Percentiles rank a stretch among this genome's conserved stretches.
phyloP scores from a whole-genome alignment of 2,888 invertebrate genomes.

The Tenthredo amoena region DNA sequence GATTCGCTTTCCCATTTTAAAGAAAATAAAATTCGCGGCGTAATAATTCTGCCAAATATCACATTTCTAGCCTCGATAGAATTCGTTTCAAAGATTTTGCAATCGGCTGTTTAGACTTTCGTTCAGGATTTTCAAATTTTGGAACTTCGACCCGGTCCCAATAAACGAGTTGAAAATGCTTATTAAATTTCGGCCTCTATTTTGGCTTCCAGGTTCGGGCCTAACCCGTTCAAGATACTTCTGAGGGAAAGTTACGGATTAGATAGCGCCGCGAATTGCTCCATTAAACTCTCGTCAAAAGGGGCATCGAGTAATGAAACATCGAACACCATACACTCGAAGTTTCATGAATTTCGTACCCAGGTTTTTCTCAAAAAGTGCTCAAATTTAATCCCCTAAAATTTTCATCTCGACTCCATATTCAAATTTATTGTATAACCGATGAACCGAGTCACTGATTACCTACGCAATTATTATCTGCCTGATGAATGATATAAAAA shows the following conservation, averaged over 20 bases:
- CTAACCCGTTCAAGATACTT: not conserved
- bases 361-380: not conserved
- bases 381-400: not conserved
- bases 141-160: too few relatives aligned
- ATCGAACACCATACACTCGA: constrained; percentile 3
- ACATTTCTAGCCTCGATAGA: too few relatives aligned
- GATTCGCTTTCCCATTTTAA: not conserved
- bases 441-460: not conserved
- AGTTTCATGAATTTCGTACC: not conserved
- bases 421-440: not conserved
- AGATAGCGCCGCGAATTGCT: not conserved
- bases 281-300: not conserved
- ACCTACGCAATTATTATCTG: not conserved
- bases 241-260: not conserved
- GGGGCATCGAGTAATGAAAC: constrained; percentile 3
- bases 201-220: not conserved
- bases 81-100: too few relatives aligned
- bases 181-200: not conserved
- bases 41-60: too few relatives aligned
- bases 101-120: too few relatives aligned
- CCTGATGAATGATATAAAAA: too few relatives aligned
- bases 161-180: not conserved
- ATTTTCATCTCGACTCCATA: not conserved
- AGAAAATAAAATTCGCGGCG: not conserved
- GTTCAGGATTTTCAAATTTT: not conserved